Base-by-base conservation (phyloP, 2,888 invertebrate species). In the Leucophenga montana region DNA sequence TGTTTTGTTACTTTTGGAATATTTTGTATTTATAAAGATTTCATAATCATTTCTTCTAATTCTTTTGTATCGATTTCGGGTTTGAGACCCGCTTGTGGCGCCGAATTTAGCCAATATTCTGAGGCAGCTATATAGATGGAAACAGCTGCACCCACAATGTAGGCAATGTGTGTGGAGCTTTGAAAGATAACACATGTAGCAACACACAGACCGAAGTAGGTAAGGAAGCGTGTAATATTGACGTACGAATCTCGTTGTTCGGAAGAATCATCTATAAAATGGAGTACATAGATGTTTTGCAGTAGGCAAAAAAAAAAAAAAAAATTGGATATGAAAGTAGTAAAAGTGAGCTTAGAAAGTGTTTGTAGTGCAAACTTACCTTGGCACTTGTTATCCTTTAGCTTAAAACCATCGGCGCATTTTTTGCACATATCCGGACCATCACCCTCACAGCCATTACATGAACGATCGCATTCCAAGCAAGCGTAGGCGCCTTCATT, bases 401-500 rank as follows among this genome's bases (percentile, higher is more conserved):
- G 90, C 11, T 90, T 90, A 86, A 92, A 96, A 6, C 94, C 95
- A 16, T 91, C 89, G 0, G 94, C 93, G 90, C 98, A 98, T 83
- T 92, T 90, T 39, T 91, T 90, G 88, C 98, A 98, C 93, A 95
- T 95, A 87, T 97, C 97, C 0, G 97, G 95, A 0, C 97, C 97
- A 88, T 96, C 96, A 0, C 96, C 96, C 67, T 92, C 91, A 85
- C 98, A 98, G 0, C 94, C 93, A 61, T 91, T 89, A 85, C 97
- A 98, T 0, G 97, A 92, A 80, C 91, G 92, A 88, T 97, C 96
- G 89, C 98, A 98, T 66, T 91, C 92, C 50, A 88, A 77, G 68
- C 97, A 97, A 11, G 90, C 89, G 84, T 91, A 95, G 0, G 95
- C 94, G 8, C 98, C 97, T 67, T 95, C 94, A 13, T 93, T 94